A percentile compares a stretch with the other conserved stretches of the same genome.
These are phyloP conservation scores for Dinomys branickii DNA, from an alignment of 2,113 vertebrate species.

Conservation along the genomic window DNA sequence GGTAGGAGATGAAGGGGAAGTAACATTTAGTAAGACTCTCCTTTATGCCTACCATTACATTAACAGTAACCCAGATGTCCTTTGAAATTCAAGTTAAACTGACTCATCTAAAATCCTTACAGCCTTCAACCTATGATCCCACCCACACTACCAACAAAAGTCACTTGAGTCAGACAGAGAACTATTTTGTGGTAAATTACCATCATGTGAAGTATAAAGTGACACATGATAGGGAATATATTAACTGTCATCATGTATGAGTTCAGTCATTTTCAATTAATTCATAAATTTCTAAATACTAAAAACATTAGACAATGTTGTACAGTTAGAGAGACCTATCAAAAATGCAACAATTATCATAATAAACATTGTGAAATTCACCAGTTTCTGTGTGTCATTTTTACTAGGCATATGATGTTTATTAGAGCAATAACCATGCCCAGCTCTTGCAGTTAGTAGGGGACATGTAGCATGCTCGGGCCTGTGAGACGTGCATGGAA, in stretches of 20 bases:
- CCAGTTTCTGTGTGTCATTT: not conserved
- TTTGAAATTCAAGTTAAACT: not conserved
- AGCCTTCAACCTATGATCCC: not conserved
- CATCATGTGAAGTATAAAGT: too few relatives aligned
- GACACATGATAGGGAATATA: not conserved
- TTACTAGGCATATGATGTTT: not conserved
- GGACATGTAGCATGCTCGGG: not conserved
- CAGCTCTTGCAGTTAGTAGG: fast-evolving
- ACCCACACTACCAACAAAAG: not conserved
- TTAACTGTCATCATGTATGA: not conserved
- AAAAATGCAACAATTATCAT: not conserved
- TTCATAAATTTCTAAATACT: not conserved
- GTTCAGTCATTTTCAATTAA: not conserved
- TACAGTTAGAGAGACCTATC: not conserved
- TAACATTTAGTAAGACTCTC: not conserved
- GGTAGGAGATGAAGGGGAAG: not conserved
- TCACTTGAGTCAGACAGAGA: not conserved
- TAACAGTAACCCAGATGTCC: not conserved
- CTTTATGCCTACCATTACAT: not conserved
- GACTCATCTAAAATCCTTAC: not conserved
- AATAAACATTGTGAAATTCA: too few relatives aligned
- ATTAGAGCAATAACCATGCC: not conserved
- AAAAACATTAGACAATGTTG: not conserved
- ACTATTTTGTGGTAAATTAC: not conserved
- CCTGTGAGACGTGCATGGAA: not conserved